A percentile compares a stretch with the other conserved stretches of the same genome.
These are phyloP conservation scores for Hyles lineata DNA, from an alignment of 2,888 invertebrate genomes.

Conservation along the genomic window DNA sequence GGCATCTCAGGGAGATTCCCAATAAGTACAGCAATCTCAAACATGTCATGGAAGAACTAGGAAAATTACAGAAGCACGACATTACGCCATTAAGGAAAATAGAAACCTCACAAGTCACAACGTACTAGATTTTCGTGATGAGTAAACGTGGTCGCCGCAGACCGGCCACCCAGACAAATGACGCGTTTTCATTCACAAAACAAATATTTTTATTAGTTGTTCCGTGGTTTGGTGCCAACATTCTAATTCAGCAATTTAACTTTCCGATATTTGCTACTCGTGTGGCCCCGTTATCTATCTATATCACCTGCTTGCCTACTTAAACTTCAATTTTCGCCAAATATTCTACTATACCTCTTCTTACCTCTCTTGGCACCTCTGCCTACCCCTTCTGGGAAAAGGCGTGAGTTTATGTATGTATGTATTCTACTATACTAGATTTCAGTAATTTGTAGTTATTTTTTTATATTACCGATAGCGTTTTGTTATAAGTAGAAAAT, in stretches of 20 bases:
- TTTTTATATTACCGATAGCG: neutral
- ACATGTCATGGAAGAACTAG: conserved; percentile 4
- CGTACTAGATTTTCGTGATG: conserved; percentile 6
- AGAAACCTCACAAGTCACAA: neutral
- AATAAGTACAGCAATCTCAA: neutral
- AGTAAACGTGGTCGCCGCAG: neutral
- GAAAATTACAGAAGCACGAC: conserved; percentile 1
- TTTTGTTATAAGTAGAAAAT: neutral
- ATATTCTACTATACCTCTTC: neutral
- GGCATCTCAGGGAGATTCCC: conserved; percentile 7
- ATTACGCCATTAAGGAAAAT: conserved; percentile 22
- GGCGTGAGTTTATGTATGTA: too few relatives aligned
- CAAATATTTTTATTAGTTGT: conserved; percentile 16
- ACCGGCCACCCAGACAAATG: neutral
- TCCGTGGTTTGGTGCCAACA: conserved; percentile 16
- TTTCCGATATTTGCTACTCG: conserved; percentile 25
- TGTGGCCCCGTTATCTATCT: conserved; percentile 25
- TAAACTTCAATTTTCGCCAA: neutral
- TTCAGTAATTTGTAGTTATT: neutral
- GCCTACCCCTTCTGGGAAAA: too few relatives aligned
- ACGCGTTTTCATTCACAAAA: conserved; percentile 20
- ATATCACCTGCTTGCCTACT: conserved; percentile 7
- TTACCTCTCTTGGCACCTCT: too few relatives aligned
- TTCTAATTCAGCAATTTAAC: conserved; percentile 11
- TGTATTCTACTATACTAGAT: too few relatives aligned